A percentile compares a stretch with the other conserved stretches of the same genome.
Conservation (phyloP, 2,797 vertebrate species). For the Pogoniulus pusillus region DNA sequence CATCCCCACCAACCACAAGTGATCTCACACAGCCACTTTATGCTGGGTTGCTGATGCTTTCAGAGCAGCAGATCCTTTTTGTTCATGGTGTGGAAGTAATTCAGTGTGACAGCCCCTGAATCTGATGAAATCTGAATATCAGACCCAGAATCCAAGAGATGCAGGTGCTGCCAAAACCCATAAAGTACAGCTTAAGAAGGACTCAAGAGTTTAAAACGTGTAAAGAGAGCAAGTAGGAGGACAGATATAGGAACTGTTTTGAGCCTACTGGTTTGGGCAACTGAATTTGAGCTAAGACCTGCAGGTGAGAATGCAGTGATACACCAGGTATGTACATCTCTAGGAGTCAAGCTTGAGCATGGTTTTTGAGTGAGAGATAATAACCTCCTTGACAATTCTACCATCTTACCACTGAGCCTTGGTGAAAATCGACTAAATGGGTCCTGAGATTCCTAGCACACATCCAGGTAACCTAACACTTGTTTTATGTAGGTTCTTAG, state of each 20-base stretch:
- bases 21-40: neutral
- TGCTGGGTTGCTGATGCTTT: neutral
- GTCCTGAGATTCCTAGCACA: neutral
- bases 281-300: neutral
- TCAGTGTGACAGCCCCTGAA: neutral
- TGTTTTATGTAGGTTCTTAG: neutral
- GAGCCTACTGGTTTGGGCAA: neutral
- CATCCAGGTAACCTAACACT: neutral
- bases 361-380: neutral
- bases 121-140: slow-evolving; percentile 6
- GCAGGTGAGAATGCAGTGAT: neutral
- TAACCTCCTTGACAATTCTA: neutral
- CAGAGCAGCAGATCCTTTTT: neutral
- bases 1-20: neutral
- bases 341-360: neutral
- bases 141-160: neutral
- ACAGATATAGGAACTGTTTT: neutral
- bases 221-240: neutral
- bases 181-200: neutral
- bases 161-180: neutral
- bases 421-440: neutral
- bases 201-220: neutral
- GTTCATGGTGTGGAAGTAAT: neutral
- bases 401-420: neutral
- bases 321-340: neutral